Evolutionary conservation across 2,797 vertebrate species (phyloP), one percentile per base, ranked within the genome.

Genomic region (Chaunax sp.): DNA sequence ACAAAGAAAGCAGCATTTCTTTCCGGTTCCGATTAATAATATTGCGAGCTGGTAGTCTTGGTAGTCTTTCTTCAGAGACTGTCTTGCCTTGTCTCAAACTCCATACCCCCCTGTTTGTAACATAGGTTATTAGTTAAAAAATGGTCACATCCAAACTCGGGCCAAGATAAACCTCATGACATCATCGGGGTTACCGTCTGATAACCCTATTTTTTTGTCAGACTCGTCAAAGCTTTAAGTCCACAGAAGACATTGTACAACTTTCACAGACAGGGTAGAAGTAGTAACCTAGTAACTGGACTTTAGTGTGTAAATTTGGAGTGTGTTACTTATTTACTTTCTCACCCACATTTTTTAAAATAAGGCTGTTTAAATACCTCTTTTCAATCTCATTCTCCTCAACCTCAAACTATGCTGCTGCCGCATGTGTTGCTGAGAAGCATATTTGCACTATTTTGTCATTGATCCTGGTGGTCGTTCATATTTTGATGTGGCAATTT

Each of bases 391-490:
- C 19, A n/a, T 2, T 43, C 19, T 41, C 60, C 6, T 54, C 20
- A 16, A 8, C 20, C 15, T 66, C 51, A 50, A 19, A 25, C 28
- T 54, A 19, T 12, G 35, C 28, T 43, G n/a, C 23, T 19, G 37
- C 25, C 23, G 51, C 22, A 1, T 20, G 0, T 56, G 22, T 28
- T 9, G 43, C 30, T 35, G 19, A 28, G 16, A 57, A 53, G 15
- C 44, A 16, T n/a, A 6, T 43, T 41, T 41, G 11, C 28, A 2
- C 11, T 60, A 35, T 60, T 60, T 50, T 69, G 19, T 45, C 26
- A 28, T 18, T 49, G 4, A 23, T 33, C 25, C n/a, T 40, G 6
- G 8, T 37, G 22, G 49, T 63, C 1, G 18, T 66, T 44, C 28
- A 47, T 61, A 37, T 43, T 59, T 64, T 45, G 3, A 53, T 18